Base-by-base conservation (phyloP, 2,888 invertebrate genomes). In the Brenthis hecate region DNA sequence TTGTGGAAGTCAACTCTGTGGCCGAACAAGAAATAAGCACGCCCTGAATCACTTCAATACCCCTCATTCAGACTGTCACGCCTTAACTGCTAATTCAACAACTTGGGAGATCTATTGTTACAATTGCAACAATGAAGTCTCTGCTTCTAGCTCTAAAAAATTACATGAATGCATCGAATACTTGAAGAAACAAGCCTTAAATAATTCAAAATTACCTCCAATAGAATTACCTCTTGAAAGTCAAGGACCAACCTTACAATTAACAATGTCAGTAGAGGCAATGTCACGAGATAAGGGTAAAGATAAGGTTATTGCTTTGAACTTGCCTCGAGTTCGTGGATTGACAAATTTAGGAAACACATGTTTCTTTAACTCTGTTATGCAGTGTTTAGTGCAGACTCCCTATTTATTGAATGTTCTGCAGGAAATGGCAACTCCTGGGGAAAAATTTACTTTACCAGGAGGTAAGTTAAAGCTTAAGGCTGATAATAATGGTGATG, bases 361-460 rank as follows among this genome's bases (percentile, higher is more conserved):
- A 0, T 99, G 99, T 85, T 99, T 98, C 89, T 98, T 99, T 85
- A 99, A 99, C 93, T 97, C 99, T 36, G 98, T 99, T 11, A 94
- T 99, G 93, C 99, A 99, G 91, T 97, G 97, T 84, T 92, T 98
- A 78, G 96, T 96, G 3, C 97, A 97, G 85, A 98, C 98, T 4
- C 97, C 97, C 1, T 97, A 95, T 85, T 89, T 97, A 74, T 86
- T 96, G 57, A 93, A 94, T 81, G 94, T 96, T 60, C 91, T 97
- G 64, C 94, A 95, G 79, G 96, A 96, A 81, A 94, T 96, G 78
- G 89, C 95, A 1, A 91, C 93, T 72, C 93, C 95, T 0, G 96
- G 96, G 0, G 96, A 96, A 79, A 94, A 94, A 85, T 96, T 96
- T 79, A 92, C 93, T 11, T 84, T 97, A 58, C 96, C 96, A 0